These are phyloP conservation scores for Coendou prehensilis DNA, from an alignment of 2,797 vertebrate genomes.

Conservation along the genomic window DNA sequence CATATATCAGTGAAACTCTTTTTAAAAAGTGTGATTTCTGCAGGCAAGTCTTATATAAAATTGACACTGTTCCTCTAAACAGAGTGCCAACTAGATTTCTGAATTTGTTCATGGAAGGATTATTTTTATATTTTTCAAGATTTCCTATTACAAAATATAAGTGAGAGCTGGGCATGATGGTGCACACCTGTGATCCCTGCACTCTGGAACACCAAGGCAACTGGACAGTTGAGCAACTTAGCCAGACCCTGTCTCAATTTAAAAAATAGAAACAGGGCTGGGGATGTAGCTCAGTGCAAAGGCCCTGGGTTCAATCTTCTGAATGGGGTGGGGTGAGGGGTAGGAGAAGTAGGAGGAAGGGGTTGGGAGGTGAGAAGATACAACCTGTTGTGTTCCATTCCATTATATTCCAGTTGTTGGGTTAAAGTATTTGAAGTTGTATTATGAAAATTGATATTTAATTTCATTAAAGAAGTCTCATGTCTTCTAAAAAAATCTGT, in stretches of 20 bases:
- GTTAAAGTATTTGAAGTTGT: constrained; percentile 62
- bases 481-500: constrained; percentile 22
- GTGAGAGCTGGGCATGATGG: not conserved
- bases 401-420: constrained; percentile 49
- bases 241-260: not conserved
- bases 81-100: constrained; percentile 43
- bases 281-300: not conserved
- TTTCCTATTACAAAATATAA: constrained; percentile 64
- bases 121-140: constrained; percentile 30
- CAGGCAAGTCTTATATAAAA: constrained; percentile 52
- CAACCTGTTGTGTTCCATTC: constrained; percentile 37
- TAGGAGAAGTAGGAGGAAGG: not conserved
- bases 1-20: constrained; percentile 60
- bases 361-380: constrained; percentile 23
- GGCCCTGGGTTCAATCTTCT: not conserved
- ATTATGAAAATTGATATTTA: constrained; percentile 62
- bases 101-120: constrained; percentile 49
- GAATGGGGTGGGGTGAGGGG: not conserved
- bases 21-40: constrained; percentile 46
- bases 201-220: not conserved
- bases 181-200: not conserved
- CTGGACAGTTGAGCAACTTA: not conserved
- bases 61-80: constrained; percentile 64
- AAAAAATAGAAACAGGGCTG: not conserved
- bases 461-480: constrained; percentile 60